Conservation (phyloP, 2,113 vertebrate genomes). For the Pseudorasbora parva region DNA sequence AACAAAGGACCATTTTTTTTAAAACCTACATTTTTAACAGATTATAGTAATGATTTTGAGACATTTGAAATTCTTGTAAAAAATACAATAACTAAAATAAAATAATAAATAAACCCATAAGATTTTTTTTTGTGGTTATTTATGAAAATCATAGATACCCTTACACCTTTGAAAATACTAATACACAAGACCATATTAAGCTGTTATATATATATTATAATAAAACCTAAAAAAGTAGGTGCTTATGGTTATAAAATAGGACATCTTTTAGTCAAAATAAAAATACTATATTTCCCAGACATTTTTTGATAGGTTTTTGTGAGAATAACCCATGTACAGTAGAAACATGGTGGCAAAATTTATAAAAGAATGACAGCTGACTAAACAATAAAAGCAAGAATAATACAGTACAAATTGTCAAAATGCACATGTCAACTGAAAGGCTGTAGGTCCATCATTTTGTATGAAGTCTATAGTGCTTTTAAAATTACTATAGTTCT, state of each 20-base stretch:
- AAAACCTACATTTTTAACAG: background rate
- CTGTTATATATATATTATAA: too few species aligned
- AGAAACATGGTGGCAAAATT: background rate
- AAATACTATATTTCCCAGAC: background rate
- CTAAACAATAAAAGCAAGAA: slow-evolving; percentile 29
- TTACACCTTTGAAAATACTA: background rate
- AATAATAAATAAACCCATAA: background rate
- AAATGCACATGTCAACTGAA: background rate
- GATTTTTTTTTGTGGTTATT: background rate
- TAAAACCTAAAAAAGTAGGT: background rate
- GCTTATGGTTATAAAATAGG: background rate
- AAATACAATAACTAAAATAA: background rate
- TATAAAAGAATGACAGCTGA: background rate
- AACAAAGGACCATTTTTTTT: background rate
- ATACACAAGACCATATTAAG: background rate
- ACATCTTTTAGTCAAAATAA: background rate
- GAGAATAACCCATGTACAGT: background rate
- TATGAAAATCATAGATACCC: background rate
- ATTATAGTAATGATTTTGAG: background rate
- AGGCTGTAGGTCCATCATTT: background rate
- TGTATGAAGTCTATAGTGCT: background rate
- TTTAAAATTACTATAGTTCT: background rate
- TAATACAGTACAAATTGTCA: background rate
- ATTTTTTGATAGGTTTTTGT: background rate
- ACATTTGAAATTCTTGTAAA: background rate